Evolutionary conservation across 2,113 vertebrate species (phyloP).

Genomic region (Picathartes gymnocephalus): DNA sequence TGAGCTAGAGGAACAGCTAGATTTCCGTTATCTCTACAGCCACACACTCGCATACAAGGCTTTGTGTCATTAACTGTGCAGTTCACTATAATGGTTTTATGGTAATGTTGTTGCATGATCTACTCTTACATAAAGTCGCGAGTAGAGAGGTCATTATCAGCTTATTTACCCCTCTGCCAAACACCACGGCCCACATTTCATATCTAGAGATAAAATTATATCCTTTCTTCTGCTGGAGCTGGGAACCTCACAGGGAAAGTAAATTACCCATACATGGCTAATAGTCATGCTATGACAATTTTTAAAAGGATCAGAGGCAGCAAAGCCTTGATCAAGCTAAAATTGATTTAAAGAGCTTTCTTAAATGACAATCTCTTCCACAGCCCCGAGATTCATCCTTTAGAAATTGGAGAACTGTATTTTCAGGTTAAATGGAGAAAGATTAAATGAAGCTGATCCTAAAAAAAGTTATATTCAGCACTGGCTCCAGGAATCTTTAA

Average conservation of each 20-base stretch:
- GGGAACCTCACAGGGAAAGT: not conserved
- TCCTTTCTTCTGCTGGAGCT: not conserved
- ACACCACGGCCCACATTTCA: accelerated
- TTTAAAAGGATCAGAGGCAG: not conserved
- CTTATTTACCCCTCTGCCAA: not conserved
- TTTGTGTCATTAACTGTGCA: not conserved
- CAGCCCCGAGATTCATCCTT: not conserved
- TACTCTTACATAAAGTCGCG: not conserved
- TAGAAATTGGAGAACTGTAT: not conserved
- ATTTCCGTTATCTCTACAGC: not conserved
- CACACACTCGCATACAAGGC: not conserved
- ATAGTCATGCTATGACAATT: not conserved
- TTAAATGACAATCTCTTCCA: not conserved
- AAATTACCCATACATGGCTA: not conserved
- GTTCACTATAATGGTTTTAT: not conserved
- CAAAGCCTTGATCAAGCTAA: not conserved
- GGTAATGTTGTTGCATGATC: not conserved
- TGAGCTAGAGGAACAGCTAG: not conserved
- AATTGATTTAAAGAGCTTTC: not conserved
- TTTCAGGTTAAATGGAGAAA: not conserved
- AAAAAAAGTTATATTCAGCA: not conserved
- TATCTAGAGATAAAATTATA: not conserved
- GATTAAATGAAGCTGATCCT: not conserved
- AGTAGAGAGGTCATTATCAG: not conserved
- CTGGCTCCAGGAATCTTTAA: not conserved